phyloP scores from a whole-genome alignment of 53 echinoderm and acorn worm genomes.

The Glandiceps talaboti region DNA sequence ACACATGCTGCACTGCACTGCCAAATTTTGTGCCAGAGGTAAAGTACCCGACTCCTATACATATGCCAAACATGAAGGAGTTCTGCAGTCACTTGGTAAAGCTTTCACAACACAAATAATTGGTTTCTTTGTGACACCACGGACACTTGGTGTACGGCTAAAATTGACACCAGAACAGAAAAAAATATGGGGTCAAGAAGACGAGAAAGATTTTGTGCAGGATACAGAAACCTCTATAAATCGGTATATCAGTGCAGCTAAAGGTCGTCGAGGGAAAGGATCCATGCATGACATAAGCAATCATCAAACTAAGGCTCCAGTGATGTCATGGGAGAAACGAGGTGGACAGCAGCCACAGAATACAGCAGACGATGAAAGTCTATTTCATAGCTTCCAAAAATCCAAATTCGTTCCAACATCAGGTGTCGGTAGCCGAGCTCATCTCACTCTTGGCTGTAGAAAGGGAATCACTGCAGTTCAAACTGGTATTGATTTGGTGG shows the following conservation, averaged over 20 bases:
- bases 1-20: slow-evolving; percentile 65
- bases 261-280: background rate
- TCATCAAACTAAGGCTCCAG: too few relatives aligned
- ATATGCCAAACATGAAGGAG: slow-evolving; percentile 24
- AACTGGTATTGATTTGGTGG: slow-evolving; percentile 61
- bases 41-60: slow-evolving; percentile 16
- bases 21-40: slow-evolving; percentile 49
- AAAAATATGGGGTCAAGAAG: slow-evolving; percentile 34
- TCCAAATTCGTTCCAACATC: slow-evolving; percentile 58
- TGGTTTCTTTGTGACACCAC: slow-evolving; percentile 68
- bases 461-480: slow-evolving; percentile 38
- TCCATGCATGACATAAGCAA: background rate
- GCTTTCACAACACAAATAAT: slow-evolving; percentile 48
- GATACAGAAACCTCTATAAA: background rate
- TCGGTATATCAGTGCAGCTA: background rate
- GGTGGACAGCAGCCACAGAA: background rate
- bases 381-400: slow-evolving; percentile 1
- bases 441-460: slow-evolving; percentile 43
- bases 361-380: background rate
- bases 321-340: background rate
- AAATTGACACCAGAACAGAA: slow-evolving; percentile 36
- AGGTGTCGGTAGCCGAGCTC: slow-evolving; percentile 69
- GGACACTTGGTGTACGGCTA: slow-evolving; percentile 58
- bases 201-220: background rate
- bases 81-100: slow-evolving; percentile 18